phyloP scores from a whole-genome alignment of 2,888 invertebrate species.

The Cybosia mesomella region DNA sequence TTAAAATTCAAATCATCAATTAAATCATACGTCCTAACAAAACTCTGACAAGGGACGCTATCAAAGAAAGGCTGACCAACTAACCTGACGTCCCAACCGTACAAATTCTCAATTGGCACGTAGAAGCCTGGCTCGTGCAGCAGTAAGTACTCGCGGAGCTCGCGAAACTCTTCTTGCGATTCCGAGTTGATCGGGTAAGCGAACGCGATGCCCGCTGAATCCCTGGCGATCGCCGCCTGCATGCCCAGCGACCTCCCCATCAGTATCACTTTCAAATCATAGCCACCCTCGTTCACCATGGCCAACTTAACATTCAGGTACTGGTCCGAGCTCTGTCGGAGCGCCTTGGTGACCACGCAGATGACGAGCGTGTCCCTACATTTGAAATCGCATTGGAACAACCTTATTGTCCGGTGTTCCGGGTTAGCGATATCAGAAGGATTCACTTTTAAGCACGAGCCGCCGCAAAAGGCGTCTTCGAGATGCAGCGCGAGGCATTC shows the following conservation, averaged over 20 bases:
- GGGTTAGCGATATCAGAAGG: constrained; percentile 62
- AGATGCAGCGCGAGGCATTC: constrained; percentile 71
- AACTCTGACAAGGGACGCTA: background rate
- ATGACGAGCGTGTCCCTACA: constrained; percentile 61
- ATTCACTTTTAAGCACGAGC: constrained; percentile 80
- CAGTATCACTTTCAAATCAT: constrained; percentile 52
- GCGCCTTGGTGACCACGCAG: constrained; percentile 74
- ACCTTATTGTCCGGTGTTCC: constrained; percentile 59
- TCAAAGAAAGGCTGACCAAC: constrained; percentile 15
- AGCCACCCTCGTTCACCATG: constrained; percentile 43
- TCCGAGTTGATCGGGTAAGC: constrained; percentile 50
- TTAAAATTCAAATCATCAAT: no score
- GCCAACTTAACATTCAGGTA: constrained; percentile 63
- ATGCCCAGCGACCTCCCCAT: constrained; percentile 54
- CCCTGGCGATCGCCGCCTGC: constrained; percentile 8
- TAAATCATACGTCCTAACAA: no score
- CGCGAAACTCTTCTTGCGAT: constrained; percentile 42
- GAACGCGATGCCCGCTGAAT: constrained; percentile 27
- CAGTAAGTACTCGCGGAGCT: constrained; percentile 69
- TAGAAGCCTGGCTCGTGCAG: constrained; percentile 73
- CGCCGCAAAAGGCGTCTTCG: constrained; percentile 83
- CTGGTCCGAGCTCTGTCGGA: constrained; percentile 57
- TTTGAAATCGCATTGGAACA: constrained; percentile 74
- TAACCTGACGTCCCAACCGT: constrained; percentile 76
- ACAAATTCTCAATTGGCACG: constrained; percentile 72